Base-by-base conservation (phyloP, 1,140 invertebrate species). In the Idris sp. region DNA sequence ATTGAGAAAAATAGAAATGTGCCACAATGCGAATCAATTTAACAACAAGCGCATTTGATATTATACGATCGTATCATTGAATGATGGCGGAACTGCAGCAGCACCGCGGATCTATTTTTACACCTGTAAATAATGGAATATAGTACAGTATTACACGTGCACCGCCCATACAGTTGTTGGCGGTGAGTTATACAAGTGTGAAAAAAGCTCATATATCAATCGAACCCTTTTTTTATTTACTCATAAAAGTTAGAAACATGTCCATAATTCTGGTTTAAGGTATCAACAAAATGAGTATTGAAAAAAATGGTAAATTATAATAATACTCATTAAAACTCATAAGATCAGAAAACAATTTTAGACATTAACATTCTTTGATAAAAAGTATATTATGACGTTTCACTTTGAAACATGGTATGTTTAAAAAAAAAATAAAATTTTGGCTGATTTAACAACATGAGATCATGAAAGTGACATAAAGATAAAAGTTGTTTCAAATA, bases 71-170 rank as follows among this genome's bases (percentile, higher is more conserved):
- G 25, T 49, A 51, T 64, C 36, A 36, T 58, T 38, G 30, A 56
- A 18, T 56, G 30, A 72, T 51, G 44, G 35, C 68, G 58, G 49
- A 71, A 72, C 49, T 41, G 41, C 31, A 49, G 33, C 25, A 46
- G 36, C 41, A 30, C 9, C 25, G 48, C 22, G 10, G 38, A 36
- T 72, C 68, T 72, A 72, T 62, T 64, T 72, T 62, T 72, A 62
- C 58, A 69, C 51, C 51, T 54, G 58, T 72, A 71, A 62, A 71
- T 71, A 71, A 62, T 71, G 67, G 56, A 48, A 71, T 62, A 71
- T 49, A 56, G 67, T 35, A 36, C 48, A 25, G 33, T 28, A 49
- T 56, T 33, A 54, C 26, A 46, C 40, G 38, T 16, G 65, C 22
- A 54, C 48, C 48, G 33, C 54, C 46, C 54, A 69, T 59, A n/a